phyloP scores from a whole-genome alignment of 2,797 vertebrate genomes.

The Amblyraja radiata region DNA sequence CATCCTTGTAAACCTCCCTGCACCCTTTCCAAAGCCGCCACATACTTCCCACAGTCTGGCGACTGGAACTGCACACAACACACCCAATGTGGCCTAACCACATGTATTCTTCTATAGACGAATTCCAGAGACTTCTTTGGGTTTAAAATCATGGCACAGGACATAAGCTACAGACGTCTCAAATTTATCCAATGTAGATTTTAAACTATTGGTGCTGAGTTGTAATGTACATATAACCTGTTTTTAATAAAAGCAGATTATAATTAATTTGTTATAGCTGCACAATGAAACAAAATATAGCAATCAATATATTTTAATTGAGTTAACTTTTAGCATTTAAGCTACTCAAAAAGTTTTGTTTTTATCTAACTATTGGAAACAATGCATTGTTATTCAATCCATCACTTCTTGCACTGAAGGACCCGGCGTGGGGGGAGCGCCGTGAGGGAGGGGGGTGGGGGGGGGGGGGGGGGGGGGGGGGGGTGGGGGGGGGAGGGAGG shows the following conservation, averaged over 20 bases:
- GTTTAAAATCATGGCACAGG: no score
- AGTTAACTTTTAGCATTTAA: not conserved
- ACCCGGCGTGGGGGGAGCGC: not conserved
- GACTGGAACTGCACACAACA: no score
- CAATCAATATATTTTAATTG: not conserved
- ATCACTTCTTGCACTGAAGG: not conserved
- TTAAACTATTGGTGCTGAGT: not conserved
- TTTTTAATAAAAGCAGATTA: not conserved
- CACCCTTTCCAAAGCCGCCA: no score
- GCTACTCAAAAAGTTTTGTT: not conserved
- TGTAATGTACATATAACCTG: not conserved
- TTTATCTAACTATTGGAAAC: not conserved
- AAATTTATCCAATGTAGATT: not conserved
- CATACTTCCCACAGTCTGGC: no score
- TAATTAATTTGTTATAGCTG: not conserved
- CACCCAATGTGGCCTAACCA: no score
- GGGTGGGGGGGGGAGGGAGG: no score
- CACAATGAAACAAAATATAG: not conserved
- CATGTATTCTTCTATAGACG: no score
- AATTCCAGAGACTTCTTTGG: no score
- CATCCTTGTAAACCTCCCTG: no score
- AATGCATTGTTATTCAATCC: not conserved
- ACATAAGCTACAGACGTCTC: not conserved
- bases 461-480: no score
- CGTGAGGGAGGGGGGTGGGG: no score